Percentiles rank a stretch among this genome's conserved stretches.
Evolutionary conservation across 1,140 invertebrate species (phyloP).

Genomic region (Eulimnadia texana): DNA sequence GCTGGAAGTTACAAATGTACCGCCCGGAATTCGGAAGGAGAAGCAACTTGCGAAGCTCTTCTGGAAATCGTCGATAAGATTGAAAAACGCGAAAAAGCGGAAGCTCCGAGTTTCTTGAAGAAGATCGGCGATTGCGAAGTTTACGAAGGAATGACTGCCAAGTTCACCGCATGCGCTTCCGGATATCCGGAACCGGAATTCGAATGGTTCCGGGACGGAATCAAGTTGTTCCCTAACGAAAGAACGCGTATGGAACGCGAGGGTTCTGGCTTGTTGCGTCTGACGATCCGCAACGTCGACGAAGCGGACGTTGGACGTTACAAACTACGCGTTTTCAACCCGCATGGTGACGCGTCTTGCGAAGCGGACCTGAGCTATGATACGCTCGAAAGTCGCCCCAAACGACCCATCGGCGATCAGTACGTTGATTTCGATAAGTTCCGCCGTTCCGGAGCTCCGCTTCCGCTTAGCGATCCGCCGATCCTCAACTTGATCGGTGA

Average conservation of each 20-base stretch:
- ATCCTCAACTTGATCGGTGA: conserved; percentile 79
- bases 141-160: conserved; percentile 71
- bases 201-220: conserved; percentile 50
- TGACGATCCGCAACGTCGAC: conserved; percentile 51
- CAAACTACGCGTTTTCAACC: conserved; percentile 61
- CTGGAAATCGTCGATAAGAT: conserved; percentile 65
- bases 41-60: conserved; percentile 53
- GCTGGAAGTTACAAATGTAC: conserved; percentile 58
- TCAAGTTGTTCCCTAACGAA: conserved; percentile 60
- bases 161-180: conserved; percentile 75
- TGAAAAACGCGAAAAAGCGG: conserved; percentile 53
- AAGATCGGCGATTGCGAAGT: conserved; percentile 75
- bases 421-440: conserved; percentile 71
- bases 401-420: conserved; percentile 56
- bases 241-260: conserved; percentile 67
- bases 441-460: conserved; percentile 57
- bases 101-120: conserved; percentile 75
- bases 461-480: conserved; percentile 70
- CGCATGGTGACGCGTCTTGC: conserved; percentile 67
- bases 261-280: conserved; percentile 56
- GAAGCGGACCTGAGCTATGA: conserved; percentile 65
- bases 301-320: conserved; percentile 65
- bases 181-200: conserved; percentile 73
- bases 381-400: conserved; percentile 49
- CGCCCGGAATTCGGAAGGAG: conserved; percentile 63